Percentiles rank a stretch among this genome's conserved stretches.
Evolutionary conservation across 2,113 vertebrate genomes (phyloP).

Genomic region (Phaethon lepturus): DNA sequence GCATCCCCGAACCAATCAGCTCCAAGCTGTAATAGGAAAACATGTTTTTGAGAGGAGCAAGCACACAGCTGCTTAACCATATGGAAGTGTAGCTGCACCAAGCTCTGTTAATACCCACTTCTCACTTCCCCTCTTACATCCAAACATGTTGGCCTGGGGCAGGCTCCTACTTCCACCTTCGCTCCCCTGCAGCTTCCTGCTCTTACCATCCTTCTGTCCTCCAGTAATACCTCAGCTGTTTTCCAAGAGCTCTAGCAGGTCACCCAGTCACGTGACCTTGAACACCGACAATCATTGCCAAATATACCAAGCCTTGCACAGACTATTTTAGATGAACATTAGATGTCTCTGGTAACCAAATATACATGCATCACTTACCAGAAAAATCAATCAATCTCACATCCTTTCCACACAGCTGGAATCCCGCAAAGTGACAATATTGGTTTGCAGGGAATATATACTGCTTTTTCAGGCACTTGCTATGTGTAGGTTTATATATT

Average conservation of each 20-base stretch:
- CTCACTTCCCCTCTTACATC: background rate
- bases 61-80: slow-evolving; percentile 36
- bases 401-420: background rate
- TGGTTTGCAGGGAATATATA: background rate
- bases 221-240: background rate
- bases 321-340: background rate
- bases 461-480: background rate
- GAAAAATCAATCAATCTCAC: background rate
- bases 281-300: background rate
- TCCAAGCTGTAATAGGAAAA: slow-evolving; percentile 23
- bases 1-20: background rate
- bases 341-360: background rate
- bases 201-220: background rate
- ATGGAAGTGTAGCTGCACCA: slow-evolving; percentile 3
- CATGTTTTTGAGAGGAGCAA: background rate
- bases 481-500: background rate
- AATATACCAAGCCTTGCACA: background rate
- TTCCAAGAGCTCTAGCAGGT: background rate
- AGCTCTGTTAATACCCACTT: slow-evolving; percentile 10
- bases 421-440: background rate
- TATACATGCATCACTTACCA: background rate
- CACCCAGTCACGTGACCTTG: background rate
- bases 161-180: background rate
- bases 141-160: background rate
- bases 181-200: background rate